These are phyloP conservation scores for Cryptotis parvus DNA, from an alignment of 2,113 vertebrate genomes.

Conservation along the genomic window DNA sequence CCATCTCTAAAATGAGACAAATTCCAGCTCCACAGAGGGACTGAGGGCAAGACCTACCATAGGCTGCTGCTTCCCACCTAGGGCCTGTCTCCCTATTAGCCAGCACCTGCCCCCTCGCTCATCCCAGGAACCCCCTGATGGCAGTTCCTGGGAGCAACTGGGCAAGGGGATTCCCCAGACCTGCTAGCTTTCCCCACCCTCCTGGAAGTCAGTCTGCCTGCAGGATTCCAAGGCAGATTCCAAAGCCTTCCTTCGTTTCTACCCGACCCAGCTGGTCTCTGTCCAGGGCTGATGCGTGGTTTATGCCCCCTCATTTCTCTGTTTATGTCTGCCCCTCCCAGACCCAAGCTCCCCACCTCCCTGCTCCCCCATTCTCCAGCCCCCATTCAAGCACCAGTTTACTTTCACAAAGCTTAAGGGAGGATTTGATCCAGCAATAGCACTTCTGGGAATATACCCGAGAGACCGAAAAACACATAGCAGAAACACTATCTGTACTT, in stretches of 20 bases:
- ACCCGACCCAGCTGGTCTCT: background rate
- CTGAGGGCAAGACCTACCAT: too few species aligned
- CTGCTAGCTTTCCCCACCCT: background rate
- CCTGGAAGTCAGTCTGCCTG: background rate
- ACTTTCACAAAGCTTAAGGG: slow-evolving; percentile 22
- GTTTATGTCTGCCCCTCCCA: background rate
- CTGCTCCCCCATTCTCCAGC: rapidly evolving
- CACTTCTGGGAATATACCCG: too few species aligned
- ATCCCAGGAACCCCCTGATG: too few species aligned
- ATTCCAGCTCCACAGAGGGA: too few species aligned
- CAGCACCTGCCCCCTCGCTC: background rate
- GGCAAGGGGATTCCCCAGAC: too few species aligned
- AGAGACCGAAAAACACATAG: too few species aligned
- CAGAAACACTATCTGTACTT: too few species aligned
- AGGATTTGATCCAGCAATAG: too few species aligned
- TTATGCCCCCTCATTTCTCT: background rate
- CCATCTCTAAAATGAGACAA: too few species aligned
- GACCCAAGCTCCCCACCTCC: background rate
- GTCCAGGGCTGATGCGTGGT: background rate
- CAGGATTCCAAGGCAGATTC: background rate
- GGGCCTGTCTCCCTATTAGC: background rate
- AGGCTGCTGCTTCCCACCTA: too few species aligned
- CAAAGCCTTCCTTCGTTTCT: background rate
- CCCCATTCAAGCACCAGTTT: background rate
- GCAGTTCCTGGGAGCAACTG: too few species aligned